These are phyloP conservation scores for Tyto alba DNA, from an alignment of 2,113 vertebrate species.

Conservation along the genomic window DNA sequence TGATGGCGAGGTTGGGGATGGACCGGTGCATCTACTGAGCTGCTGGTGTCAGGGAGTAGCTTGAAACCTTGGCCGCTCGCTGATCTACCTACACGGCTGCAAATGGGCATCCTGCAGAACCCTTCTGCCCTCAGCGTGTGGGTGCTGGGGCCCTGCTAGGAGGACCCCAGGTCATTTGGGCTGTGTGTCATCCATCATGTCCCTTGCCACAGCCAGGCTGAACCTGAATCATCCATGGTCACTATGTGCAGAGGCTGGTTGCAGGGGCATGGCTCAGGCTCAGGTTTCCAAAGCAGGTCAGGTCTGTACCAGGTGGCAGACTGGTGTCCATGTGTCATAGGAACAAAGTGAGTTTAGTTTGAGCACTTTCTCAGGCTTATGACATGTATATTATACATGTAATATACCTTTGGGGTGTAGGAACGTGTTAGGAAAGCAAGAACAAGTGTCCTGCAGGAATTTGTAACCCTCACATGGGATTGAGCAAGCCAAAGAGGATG, in stretches of 20 bases:
- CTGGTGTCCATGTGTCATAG: not conserved
- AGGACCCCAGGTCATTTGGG: not conserved
- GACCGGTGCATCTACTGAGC: not conserved
- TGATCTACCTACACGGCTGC: not conserved
- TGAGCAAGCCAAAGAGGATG: not conserved
- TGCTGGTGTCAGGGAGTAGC: not conserved
- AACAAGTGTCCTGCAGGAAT: not conserved
- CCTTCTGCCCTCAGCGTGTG: not conserved
- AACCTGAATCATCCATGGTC: accelerated
- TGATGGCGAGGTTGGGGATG: not conserved
- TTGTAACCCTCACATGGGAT: not conserved
- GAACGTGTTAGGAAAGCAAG: not conserved
- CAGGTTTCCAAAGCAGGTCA: not conserved
- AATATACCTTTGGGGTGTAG: not conserved
- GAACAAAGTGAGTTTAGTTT: not conserved
- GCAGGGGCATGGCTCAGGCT: not conserved
- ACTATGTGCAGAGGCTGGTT: not conserved
- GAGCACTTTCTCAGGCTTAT: not conserved
- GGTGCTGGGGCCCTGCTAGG: not conserved
- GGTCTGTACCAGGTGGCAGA: not conserved
- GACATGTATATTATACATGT: not conserved
- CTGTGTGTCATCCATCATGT: not conserved
- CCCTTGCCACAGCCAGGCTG: not conserved
- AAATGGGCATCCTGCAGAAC: not conserved
- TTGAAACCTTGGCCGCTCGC: accelerated